Conservation (phyloP, 2,888 invertebrate genomes). For the Eupithecia insigniata region DNA sequence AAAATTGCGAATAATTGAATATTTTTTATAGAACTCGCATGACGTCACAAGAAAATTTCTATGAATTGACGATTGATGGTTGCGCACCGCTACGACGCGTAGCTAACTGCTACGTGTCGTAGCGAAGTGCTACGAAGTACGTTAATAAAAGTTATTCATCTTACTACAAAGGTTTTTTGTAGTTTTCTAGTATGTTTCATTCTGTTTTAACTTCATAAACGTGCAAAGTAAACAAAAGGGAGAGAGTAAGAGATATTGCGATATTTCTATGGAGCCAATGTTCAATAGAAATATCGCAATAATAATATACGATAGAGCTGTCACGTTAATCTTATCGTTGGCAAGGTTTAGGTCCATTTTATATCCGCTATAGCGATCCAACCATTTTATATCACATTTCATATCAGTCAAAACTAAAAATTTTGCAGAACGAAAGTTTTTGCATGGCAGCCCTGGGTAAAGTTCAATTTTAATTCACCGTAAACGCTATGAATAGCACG, state of each 20-base stretch:
- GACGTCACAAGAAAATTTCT: too few relatives aligned
- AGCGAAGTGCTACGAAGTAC: not conserved
- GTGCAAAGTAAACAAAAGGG: too few relatives aligned
- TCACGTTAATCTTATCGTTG: not conserved
- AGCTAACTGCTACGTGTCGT: not conserved
- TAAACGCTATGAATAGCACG: not conserved
- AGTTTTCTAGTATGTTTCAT: not conserved
- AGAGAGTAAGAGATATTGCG: not conserved
- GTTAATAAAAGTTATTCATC: not conserved
- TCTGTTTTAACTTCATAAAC: too few relatives aligned
- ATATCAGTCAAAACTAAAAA: not conserved
- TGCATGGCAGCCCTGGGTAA: not conserved
- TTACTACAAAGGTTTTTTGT: not conserved
- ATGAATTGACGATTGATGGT: too few relatives aligned
- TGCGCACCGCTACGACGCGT: constrained; percentile 1
- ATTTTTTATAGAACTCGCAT: not conserved
- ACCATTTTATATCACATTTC: too few relatives aligned
- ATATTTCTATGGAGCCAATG: not conserved
- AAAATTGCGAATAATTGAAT: not conserved
- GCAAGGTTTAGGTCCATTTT: not conserved
- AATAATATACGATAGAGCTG: not conserved
- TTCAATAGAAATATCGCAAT: too few relatives aligned
- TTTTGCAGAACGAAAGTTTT: not conserved
- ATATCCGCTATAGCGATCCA: not conserved
- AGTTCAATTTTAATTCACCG: not conserved